Percentiles rank a stretch among this genome's conserved stretches.
Evolutionary conservation across 1,140 invertebrate species (phyloP).

Genomic region (Lucilia sericata): DNA sequence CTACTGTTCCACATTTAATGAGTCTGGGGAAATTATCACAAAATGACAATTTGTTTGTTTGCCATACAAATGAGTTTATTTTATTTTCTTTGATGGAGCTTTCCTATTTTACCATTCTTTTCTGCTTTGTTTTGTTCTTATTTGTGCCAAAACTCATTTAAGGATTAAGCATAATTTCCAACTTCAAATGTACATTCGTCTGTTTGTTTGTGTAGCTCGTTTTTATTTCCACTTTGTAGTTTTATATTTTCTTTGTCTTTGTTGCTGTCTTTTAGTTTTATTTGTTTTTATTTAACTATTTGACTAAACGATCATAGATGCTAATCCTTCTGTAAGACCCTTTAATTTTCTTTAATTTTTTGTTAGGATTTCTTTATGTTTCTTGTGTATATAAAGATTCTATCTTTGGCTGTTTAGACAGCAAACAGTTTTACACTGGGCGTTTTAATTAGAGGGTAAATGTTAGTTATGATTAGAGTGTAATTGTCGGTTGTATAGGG

Average conservation of each 20-base stretch:
- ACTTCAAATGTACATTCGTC: not conserved
- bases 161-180: not conserved
- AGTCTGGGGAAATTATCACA: conserved; percentile 26
- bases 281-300: conserved; percentile 30
- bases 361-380: not conserved
- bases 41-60: conserved; percentile 41
- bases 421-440: not conserved
- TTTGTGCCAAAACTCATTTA: not conserved
- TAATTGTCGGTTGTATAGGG: too few relatives aligned
- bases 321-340: conserved; percentile 35
- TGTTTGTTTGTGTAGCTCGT: not conserved
- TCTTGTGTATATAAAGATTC: not conserved
- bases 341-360: conserved; percentile 33
- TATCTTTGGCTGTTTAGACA: not conserved
- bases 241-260: conserved; percentile 33
- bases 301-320: conserved; percentile 40
- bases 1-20: conserved; percentile 3
- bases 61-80: conserved; percentile 35
- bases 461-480: not conserved
- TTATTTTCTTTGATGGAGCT: not conserved
- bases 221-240: not conserved
- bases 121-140: not conserved
- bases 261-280: conserved; percentile 19
- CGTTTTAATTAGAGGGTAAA: not conserved
- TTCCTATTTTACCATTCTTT: not conserved